Conservation (phyloP, 2,113 vertebrate species). For the Odontophorus gujanensis region DNA sequence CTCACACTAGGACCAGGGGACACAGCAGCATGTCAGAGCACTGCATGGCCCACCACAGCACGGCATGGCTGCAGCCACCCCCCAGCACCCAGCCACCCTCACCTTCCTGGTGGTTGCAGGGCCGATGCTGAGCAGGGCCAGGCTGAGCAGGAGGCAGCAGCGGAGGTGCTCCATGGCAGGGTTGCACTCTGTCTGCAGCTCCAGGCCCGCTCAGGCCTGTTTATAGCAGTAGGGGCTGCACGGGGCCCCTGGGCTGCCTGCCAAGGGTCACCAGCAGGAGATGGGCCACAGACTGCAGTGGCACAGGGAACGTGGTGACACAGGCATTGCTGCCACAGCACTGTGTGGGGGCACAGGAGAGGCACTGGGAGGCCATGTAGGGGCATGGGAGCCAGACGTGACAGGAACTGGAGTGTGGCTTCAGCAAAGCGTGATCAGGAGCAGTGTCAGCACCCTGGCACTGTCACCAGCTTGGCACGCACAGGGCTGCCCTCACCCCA, state of each 20-base stretch:
- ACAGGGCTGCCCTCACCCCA: not conserved
- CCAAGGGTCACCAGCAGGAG: not conserved
- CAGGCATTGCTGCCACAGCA: not conserved
- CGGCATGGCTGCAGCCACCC: not conserved
- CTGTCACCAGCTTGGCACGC: not conserved
- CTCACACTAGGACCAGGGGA: not conserved
- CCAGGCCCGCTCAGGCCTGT: accelerated
- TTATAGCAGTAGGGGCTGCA: not conserved
- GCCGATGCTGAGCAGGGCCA: accelerated
- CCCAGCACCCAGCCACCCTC: accelerated
- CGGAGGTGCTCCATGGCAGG: accelerated
- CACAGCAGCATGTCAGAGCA: not conserved
- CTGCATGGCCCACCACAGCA: not conserved
- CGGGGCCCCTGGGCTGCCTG: accelerated
- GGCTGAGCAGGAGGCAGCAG: not conserved
- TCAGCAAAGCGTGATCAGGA: not conserved
- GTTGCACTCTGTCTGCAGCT: not conserved
- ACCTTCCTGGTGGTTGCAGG: accelerated
- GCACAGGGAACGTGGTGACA: not conserved
- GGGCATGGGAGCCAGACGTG: not conserved
- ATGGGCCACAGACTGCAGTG: not conserved
- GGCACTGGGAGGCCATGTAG: not conserved
- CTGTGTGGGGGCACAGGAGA: not conserved
- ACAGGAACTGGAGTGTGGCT: not conserved
- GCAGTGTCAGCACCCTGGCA: not conserved